Percentiles rank a stretch among this genome's conserved stretches.
Evolutionary conservation across 2,888 invertebrate genomes (phyloP).

Genomic region (Cephus spinipes): DNA sequence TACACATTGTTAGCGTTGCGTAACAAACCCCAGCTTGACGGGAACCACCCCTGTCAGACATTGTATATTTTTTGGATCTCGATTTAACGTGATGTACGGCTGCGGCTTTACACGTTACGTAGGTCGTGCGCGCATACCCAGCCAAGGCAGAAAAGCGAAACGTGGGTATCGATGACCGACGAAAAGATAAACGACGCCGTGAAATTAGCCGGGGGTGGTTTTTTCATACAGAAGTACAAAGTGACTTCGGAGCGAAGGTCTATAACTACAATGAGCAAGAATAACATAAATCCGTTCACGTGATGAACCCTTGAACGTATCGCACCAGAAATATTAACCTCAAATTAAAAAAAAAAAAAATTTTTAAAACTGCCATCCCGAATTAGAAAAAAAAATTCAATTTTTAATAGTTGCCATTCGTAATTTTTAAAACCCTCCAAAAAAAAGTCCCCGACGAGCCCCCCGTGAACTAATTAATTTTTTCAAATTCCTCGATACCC

Average conservation of each 20-base stretch:
- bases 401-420: background rate
- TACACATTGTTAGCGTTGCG: slow-evolving; percentile 53
- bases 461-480: background rate
- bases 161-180: slow-evolving; percentile 24
- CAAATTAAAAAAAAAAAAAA: no score
- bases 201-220: slow-evolving; percentile 16
- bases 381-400: background rate
- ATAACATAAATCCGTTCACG: no score
- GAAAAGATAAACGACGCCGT: slow-evolving; percentile 29
- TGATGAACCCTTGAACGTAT: no score
- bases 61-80: slow-evolving; percentile 66
- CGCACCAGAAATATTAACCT: no score
- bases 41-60: slow-evolving; percentile 55
- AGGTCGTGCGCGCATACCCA: slow-evolving; percentile 31
- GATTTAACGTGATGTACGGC: slow-evolving; percentile 63
- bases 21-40: slow-evolving; percentile 39
- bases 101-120: slow-evolving; percentile 48
- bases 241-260: background rate
- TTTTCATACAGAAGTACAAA: background rate
- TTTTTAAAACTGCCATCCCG: no score
- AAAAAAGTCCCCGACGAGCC: no score
- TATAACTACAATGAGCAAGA: no score
- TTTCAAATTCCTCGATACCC: background rate
- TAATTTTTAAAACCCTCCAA: background rate
- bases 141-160: background rate